Percentiles rank a stretch among this genome's conserved stretches.
phyloP scores from a whole-genome alignment of 2,797 vertebrate genomes.

The Smutsia temminckii region DNA sequence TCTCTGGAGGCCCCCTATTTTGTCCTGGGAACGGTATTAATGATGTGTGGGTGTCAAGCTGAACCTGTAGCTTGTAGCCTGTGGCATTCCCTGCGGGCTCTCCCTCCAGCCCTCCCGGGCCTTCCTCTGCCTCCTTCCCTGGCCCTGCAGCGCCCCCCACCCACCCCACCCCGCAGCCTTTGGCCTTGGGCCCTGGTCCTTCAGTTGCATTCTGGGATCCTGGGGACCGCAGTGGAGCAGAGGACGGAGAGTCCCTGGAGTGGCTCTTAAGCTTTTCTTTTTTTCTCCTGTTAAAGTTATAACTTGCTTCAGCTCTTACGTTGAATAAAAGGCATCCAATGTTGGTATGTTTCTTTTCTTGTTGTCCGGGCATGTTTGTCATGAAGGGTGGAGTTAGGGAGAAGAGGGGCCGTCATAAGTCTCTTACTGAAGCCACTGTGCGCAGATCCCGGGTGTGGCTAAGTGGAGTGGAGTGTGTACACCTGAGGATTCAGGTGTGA shows the following conservation, averaged over 20 bases:
- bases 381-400: not conserved
- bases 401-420: not conserved
- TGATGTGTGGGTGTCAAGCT: not conserved
- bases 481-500: not conserved
- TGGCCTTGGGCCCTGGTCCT: not conserved
- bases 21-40: not conserved
- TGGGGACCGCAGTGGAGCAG: not conserved
- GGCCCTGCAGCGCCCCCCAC: constrained; percentile 51
- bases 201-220: not conserved
- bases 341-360: not conserved
- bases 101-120: not conserved
- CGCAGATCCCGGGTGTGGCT: not conserved
- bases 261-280: not conserved
- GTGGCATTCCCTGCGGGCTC: not conserved
- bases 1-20: not conserved
- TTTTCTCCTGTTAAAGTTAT: not conserved
- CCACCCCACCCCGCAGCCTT: not conserved
- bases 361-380: not conserved
- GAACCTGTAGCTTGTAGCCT: not conserved
- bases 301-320: not conserved
- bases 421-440: not conserved
- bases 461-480: not conserved
- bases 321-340: not conserved
- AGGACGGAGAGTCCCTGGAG: not conserved
- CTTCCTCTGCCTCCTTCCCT: not conserved